A percentile compares a stretch with the other conserved stretches of the same genome.
Evolutionary conservation across 2,113 vertebrate species (phyloP).

Genomic region (Bufo bufo): DNA sequence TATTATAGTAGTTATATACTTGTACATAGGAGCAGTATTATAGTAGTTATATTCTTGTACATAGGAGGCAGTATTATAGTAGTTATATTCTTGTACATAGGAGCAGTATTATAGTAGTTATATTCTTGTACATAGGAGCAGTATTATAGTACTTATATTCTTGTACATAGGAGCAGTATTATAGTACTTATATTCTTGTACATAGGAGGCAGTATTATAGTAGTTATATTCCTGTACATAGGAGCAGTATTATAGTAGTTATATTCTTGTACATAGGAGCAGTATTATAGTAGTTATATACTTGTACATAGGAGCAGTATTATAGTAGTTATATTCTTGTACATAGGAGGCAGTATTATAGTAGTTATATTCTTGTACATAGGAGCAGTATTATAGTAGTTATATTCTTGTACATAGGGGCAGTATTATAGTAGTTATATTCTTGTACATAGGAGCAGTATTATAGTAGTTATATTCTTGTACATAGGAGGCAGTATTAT

Average conservation of each 20-base stretch:
- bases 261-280: too few species aligned
- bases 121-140: too few species aligned
- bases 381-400: not conserved
- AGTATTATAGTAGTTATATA: too few species aligned
- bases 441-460: not conserved
- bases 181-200: not conserved
- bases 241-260: not conserved
- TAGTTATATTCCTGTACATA: not conserved
- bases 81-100: slow-evolving; percentile 1
- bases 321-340: too few species aligned
- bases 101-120: not conserved
- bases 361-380: too few species aligned
- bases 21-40: not conserved
- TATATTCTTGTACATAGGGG: not conserved
- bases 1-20: slow-evolving; percentile 7
- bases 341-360: too few species aligned
- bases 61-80: not conserved
- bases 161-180: not conserved
- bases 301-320: too few species aligned
- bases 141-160: too few species aligned
- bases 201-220: not conserved
- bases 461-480: not conserved
- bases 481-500: too few species aligned
- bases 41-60: not conserved
- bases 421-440: not conserved